These are phyloP conservation scores for Turdus rufiventris DNA, from an alignment of 2,113 vertebrate species.

Conservation along the genomic window DNA sequence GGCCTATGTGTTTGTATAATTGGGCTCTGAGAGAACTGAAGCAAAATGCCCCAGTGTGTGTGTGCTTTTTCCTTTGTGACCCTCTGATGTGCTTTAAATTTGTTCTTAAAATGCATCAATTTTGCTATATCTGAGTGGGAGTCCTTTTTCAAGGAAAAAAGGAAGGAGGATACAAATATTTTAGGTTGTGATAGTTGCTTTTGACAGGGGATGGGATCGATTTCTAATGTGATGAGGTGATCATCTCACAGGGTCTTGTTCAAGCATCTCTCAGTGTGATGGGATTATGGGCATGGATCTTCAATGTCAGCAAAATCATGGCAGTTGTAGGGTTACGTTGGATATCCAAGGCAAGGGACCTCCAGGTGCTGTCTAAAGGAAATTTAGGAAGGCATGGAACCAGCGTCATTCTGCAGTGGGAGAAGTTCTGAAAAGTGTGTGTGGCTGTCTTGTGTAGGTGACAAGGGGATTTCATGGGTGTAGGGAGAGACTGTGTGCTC, in stretches of 20 bases:
- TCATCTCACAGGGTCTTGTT: neutral
- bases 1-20: neutral
- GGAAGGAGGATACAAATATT: neutral
- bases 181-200: neutral
- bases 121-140: neutral
- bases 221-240: neutral
- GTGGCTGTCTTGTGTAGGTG: neutral
- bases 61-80: neutral
- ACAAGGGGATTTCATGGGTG: neutral
- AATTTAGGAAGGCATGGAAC: neutral
- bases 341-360: neutral
- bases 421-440: neutral
- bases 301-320: neutral
- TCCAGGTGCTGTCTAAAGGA: neutral
- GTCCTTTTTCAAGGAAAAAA: neutral
- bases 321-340: neutral
- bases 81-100: neutral
- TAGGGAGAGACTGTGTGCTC: neutral
- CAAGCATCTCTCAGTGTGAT: neutral
- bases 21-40: neutral
- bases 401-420: neutral
- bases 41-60: neutral
- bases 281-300: neutral
- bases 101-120: neutral
- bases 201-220: neutral